A percentile compares a stretch with the other conserved stretches of the same genome.
Conservation (phyloP, 1,140 invertebrate species). For the Charaxes varanes region DNA sequence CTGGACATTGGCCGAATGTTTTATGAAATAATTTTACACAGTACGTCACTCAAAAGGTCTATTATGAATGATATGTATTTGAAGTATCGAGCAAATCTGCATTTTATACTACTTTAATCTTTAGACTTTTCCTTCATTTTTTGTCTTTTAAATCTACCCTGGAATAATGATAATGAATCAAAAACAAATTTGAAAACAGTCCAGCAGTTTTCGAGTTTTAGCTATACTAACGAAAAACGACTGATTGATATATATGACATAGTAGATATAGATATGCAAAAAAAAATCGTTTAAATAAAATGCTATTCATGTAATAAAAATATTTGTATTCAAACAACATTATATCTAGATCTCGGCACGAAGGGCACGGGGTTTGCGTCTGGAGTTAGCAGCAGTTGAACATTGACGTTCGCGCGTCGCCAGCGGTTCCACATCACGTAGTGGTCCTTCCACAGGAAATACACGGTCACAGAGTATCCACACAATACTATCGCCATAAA, state of each 20-base stretch:
- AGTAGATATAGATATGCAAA: background rate
- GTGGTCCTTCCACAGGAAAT: conserved; percentile 69
- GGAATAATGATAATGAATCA: too few species aligned
- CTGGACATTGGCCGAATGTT: too few species aligned
- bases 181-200: too few species aligned
- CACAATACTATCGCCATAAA: conserved; percentile 68
- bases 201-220: too few species aligned
- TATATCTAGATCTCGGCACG: conserved; percentile 55
- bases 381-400: conserved; percentile 49
- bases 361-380: conserved; percentile 61
- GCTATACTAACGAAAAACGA: background rate
- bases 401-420: conserved; percentile 64
- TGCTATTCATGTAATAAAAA: conserved; percentile 1
- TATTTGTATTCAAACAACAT: conserved; percentile 38
- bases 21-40: too few species aligned
- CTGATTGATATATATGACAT: too few species aligned
- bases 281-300: background rate
- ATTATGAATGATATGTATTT: too few species aligned
- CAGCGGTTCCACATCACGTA: conserved; percentile 68
- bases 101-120: too few species aligned
- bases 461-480: conserved; percentile 62
- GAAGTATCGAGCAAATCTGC: too few species aligned
- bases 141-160: too few species aligned
- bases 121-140: too few species aligned
- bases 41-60: too few species aligned